These are phyloP conservation scores for Telmatherina bonti DNA, from an alignment of 2,797 vertebrate genomes.

Conservation along the genomic window DNA sequence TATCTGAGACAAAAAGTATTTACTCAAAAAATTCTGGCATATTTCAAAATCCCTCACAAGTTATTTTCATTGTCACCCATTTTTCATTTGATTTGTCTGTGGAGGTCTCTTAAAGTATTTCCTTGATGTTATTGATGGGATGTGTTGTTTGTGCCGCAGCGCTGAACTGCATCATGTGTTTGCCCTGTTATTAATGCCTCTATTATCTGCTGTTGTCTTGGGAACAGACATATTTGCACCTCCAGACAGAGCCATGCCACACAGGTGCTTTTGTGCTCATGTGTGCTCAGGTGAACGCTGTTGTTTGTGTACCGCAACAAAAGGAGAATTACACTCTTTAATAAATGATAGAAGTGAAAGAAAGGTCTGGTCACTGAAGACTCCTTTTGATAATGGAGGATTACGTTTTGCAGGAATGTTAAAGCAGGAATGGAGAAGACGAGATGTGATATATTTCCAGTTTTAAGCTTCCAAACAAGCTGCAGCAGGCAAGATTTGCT, in stretches of 20 bases:
- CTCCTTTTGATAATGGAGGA: conserved; percentile 6
- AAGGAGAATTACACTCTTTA: conserved; percentile 33
- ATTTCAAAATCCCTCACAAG: not conserved
- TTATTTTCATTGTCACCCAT: not conserved
- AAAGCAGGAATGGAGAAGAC: not conserved
- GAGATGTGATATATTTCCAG: not conserved
- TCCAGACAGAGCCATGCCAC: conserved; percentile 46
- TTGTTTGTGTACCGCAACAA: conserved; percentile 32
- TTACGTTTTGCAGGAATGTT: conserved; percentile 2
- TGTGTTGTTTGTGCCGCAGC: conserved; percentile 44
- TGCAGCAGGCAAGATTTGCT: conserved; percentile 18
- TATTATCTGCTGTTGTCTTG: conserved; percentile 79
- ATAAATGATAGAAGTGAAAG: conserved; percentile 29
- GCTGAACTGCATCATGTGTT: conserved; percentile 69
- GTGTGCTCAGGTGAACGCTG: conserved; percentile 71
- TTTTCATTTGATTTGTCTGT: not conserved
- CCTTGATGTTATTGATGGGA: conserved; percentile 51
- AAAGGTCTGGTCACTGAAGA: conserved; percentile 4
- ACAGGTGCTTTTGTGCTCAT: conserved; percentile 72
- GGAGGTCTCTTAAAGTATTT: conserved; percentile 44
- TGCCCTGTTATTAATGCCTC: conserved; percentile 76
- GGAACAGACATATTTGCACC: conserved; percentile 78
- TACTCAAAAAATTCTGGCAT: not conserved
- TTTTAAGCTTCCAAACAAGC: not conserved
- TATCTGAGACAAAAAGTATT: not conserved